Base-by-base conservation (phyloP, 2,113 vertebrate species). In the Oplegnathus fasciatus region DNA sequence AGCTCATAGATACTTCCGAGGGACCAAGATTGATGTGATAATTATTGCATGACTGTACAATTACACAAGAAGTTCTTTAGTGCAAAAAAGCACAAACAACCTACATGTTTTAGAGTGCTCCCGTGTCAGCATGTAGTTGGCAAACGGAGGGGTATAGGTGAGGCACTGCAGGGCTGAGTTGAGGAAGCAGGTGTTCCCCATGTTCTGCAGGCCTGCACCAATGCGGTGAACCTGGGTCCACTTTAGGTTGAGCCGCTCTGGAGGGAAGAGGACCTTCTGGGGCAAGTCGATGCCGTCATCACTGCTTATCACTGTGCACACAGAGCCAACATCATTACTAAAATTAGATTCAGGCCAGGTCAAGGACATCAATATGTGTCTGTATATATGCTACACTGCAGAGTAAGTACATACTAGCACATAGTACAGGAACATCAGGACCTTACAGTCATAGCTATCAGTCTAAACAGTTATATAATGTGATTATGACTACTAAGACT, bases 111-210 rank as follows among this genome's bases (percentile, higher is more conserved):
- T 97, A 76, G 97, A 97, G 96, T 99, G 98, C 78, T 99, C 98
- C 8, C 97, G 96, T 7, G 97, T 97, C 50, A 99, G 94, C 97
- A 99, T 96, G 91, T 98, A 98, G 89, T 98, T 99, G 84, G 98
- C 96, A 2, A 99, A 96, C 9, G 98, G 98, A 4, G 98, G 96
- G 0, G 98, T 99, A 88, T 99, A 99, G 2, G 97, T 97, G 80
- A 99, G 93, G 95, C 98, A 99, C 67, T 99, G 98, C n/a, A 99
- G 89, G 10, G 97, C 97, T 7, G 98, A 97, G 90, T 99, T 99
- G 64, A 99, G 96, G 89, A 98, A 99, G 87, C 98, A 99, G 0
- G 98, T 99, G 86, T 99, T 99, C 93, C 98, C 98, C 48, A 99
- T 94, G 78, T 99, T 99, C 86, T 98, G 97, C 84, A 99, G 97